Evolutionary conservation across 2,113 vertebrate species (phyloP).

Genomic region (Tupaia tana): DNA sequence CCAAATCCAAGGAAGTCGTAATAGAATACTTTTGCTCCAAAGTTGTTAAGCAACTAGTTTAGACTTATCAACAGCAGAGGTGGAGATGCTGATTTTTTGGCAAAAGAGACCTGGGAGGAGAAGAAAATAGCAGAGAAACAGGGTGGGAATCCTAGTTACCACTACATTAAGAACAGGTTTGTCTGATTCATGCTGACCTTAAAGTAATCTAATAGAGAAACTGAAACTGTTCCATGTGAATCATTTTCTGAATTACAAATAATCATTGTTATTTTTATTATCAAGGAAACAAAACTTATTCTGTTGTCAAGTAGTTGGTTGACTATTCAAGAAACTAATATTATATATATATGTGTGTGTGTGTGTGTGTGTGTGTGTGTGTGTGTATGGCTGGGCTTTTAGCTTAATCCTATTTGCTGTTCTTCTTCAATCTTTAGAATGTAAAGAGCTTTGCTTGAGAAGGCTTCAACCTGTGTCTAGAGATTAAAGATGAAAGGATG

Average conservation of each 20-base stretch:
- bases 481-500: neutral
- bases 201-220: constrained; percentile 76
- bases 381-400: neutral
- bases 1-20: constrained; percentile 47
- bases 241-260: constrained; percentile 80
- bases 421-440: neutral
- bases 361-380: too few species aligned
- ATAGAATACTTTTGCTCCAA: constrained; percentile 57
- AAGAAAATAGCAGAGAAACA: constrained; percentile 62
- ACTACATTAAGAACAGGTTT: constrained; percentile 72
- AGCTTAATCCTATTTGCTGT: neutral
- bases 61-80: neutral
- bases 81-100: constrained; percentile 61
- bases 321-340: neutral
- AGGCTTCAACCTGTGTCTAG: neutral
- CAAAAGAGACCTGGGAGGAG: constrained; percentile 61
- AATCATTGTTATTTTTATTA: constrained; percentile 84
- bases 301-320: constrained; percentile 70
- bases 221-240: constrained; percentile 83
- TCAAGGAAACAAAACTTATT: constrained; percentile 75
- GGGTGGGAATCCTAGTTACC: constrained; percentile 64
- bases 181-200: constrained; percentile 79
- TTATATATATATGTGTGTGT: too few species aligned
- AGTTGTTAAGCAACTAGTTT: constrained; percentile 30
- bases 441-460: neutral